phyloP scores from a whole-genome alignment of 2,113 vertebrate species.

The Syngnathus scovelli region DNA sequence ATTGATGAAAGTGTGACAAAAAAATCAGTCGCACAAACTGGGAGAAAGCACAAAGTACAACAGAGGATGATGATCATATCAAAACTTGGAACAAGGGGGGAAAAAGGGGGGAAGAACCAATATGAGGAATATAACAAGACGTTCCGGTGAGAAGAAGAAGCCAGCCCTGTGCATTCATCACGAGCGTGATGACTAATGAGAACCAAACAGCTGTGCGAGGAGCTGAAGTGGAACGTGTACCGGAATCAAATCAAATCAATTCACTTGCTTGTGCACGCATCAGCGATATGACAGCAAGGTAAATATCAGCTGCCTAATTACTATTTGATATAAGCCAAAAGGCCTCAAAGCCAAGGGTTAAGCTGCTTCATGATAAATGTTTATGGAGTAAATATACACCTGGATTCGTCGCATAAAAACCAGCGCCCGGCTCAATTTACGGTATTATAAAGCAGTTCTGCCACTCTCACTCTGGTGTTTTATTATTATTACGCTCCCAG shows the following conservation, averaged over 20 bases:
- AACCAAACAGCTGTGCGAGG: too few species aligned
- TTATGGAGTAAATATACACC: conserved; percentile 38
- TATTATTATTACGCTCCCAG: conserved; percentile 18
- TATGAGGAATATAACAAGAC: too few species aligned
- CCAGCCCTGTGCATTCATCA: too few species aligned
- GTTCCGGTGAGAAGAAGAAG: too few species aligned
- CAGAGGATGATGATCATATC: too few species aligned
- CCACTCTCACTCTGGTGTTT: conserved; percentile 9
- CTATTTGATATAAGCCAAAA: conserved; percentile 3
- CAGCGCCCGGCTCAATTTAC: conserved; percentile 14
- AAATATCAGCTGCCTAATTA: conserved; percentile 9
- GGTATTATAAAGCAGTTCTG: conserved; percentile 24
- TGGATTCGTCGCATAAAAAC: conserved; percentile 30
- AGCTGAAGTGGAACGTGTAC: too few species aligned
- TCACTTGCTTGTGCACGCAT: background rate
- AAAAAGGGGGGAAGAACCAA: too few species aligned
- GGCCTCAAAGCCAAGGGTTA: conserved; percentile 12
- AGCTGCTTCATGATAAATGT: conserved; percentile 21
- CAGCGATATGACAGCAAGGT: background rate
- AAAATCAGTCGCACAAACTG: too few species aligned
- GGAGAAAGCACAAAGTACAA: too few species aligned
- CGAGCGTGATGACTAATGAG: too few species aligned
- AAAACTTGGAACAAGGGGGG: too few species aligned
- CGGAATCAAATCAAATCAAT: background rate
- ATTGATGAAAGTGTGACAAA: too few species aligned